Evolutionary conservation across 1,140 invertebrate species (phyloP).

Genomic region (Drosophila mayri): DNA sequence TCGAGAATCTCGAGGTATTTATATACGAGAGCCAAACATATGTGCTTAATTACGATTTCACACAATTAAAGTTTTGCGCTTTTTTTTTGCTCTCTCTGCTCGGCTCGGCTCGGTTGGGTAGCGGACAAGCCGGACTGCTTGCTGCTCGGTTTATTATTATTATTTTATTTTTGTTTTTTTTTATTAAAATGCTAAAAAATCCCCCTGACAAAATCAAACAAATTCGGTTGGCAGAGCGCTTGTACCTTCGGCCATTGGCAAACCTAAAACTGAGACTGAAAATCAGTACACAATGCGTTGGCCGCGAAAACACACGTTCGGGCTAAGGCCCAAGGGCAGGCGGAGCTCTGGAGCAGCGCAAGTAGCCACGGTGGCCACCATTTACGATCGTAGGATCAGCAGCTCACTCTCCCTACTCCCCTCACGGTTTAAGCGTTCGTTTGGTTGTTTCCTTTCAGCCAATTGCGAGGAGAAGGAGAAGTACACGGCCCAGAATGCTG

Average conservation of each 20-base stretch:
- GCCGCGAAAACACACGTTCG: constrained; percentile 72
- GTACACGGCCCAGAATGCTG: constrained; percentile 69
- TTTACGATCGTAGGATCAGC: constrained; percentile 67
- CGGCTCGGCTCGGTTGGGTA: constrained; percentile 8
- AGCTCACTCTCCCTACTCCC: no score
- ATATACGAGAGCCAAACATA: constrained; percentile 23
- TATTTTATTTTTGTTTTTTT: constrained; percentile 41
- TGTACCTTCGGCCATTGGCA: constrained; percentile 49
- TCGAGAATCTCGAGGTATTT: constrained; percentile 35
- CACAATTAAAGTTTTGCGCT: constrained; percentile 59
- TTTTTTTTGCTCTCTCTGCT: constrained; percentile 17
- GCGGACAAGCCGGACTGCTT: constrained; percentile 24
- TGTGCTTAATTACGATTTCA: constrained; percentile 64
- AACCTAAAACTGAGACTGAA: constrained; percentile 41
- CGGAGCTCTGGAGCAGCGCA: background rate
- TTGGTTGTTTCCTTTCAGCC: constrained; percentile 41
- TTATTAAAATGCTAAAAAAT: constrained; percentile 55
- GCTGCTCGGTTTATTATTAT: constrained; percentile 28
- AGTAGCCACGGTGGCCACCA: constrained; percentile 39
- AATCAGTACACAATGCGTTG: constrained; percentile 78
- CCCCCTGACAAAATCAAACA: constrained; percentile 59
- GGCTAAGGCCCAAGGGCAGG: constrained; percentile 34
- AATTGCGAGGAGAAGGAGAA: constrained; percentile 71
- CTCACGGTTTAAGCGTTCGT: background rate
- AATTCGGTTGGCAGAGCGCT: constrained; percentile 46